phyloP scores from a whole-genome alignment of 2,113 vertebrate genomes.

The Myiopsitta monachus region DNA sequence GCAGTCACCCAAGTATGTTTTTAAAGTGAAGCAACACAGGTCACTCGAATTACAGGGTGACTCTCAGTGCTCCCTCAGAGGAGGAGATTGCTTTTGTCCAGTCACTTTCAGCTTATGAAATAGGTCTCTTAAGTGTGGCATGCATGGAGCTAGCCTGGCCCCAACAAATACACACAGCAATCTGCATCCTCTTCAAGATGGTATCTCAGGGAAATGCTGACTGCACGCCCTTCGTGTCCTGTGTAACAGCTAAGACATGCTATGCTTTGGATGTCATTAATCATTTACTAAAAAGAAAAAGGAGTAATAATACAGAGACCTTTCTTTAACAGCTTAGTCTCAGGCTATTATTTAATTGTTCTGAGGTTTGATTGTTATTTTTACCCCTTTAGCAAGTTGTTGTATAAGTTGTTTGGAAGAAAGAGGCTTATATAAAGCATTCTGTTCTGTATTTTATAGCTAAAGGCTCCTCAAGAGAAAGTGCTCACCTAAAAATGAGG shows the following conservation, averaged over 20 bases:
- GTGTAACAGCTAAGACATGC: not conserved
- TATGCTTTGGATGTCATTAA: not conserved
- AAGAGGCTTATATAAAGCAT: constrained; percentile 53
- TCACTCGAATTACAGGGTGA: not conserved
- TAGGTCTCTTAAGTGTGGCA: fast-evolving
- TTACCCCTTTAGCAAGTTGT: not conserved
- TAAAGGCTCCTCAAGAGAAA: constrained; percentile 1
- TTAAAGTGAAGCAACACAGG: not conserved
- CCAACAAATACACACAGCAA: not conserved
- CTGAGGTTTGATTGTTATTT: not conserved
- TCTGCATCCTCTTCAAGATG: not conserved
- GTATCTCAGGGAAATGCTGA: not conserved
- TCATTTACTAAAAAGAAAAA: not conserved
- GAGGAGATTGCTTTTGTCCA: not conserved
- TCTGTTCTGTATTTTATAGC: constrained; percentile 21
- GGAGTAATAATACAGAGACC: not conserved
- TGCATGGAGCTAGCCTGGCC: not conserved
- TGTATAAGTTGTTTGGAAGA: constrained; percentile 50
- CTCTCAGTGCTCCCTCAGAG: not conserved
- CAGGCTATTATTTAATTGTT: constrained; percentile 34
- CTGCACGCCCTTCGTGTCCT: not conserved
- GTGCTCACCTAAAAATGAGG: not conserved
- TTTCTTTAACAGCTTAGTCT: not conserved
- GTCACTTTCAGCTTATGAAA: not conserved
- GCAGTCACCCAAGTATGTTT: not conserved